A percentile compares a stretch with the other conserved stretches of the same genome.
Conservation (phyloP, 2,888 invertebrate species). For the Drepana falcataria region DNA sequence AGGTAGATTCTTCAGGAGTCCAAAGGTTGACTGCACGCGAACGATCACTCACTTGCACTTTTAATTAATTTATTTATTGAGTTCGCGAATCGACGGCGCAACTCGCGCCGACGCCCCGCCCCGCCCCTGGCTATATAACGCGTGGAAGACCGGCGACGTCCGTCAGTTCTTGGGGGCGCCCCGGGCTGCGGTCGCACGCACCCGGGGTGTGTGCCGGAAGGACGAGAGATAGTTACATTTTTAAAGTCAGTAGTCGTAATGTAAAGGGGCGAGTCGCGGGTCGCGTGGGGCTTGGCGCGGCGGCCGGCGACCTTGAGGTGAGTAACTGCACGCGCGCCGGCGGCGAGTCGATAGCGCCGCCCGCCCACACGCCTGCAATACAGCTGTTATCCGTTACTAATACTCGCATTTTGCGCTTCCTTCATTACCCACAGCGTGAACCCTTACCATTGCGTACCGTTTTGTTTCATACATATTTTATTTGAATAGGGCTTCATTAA, state of each 20-base stretch:
- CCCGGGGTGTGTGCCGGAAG: slow-evolving; percentile 54
- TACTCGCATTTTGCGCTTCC: slow-evolving; percentile 22
- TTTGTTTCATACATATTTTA: background rate
- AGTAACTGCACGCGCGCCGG: slow-evolving; percentile 55
- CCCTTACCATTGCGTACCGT: slow-evolving; percentile 6
- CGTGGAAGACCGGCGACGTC: slow-evolving; percentile 53
- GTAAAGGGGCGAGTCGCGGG: slow-evolving; percentile 39
- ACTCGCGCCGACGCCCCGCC: slow-evolving; percentile 70
- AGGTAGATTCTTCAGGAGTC: slow-evolving; percentile 59
- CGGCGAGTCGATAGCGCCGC: slow-evolving; percentile 58
- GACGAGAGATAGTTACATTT: slow-evolving; percentile 60
- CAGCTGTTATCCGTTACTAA: slow-evolving; percentile 62
- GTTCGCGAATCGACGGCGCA: slow-evolving; percentile 76
- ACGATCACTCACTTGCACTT: slow-evolving; percentile 79
- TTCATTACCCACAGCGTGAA: slow-evolving; percentile 7
- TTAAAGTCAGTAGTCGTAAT: slow-evolving; percentile 45
- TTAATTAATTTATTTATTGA: slow-evolving; percentile 80
- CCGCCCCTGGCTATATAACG: slow-evolving; percentile 65
- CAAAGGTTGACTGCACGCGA: slow-evolving; percentile 63
- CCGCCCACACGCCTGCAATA: slow-evolving; percentile 66
- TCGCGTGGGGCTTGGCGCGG: slow-evolving; percentile 20
- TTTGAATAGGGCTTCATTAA: background rate
- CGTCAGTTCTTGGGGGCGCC: slow-evolving; percentile 71
- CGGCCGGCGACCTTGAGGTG: slow-evolving; percentile 66
- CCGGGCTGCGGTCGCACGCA: slow-evolving; percentile 53